Percentiles rank a stretch among this genome's conserved stretches.
Conservation (phyloP, 2,797 vertebrate genomes). For the Muscicapa comitata region DNA sequence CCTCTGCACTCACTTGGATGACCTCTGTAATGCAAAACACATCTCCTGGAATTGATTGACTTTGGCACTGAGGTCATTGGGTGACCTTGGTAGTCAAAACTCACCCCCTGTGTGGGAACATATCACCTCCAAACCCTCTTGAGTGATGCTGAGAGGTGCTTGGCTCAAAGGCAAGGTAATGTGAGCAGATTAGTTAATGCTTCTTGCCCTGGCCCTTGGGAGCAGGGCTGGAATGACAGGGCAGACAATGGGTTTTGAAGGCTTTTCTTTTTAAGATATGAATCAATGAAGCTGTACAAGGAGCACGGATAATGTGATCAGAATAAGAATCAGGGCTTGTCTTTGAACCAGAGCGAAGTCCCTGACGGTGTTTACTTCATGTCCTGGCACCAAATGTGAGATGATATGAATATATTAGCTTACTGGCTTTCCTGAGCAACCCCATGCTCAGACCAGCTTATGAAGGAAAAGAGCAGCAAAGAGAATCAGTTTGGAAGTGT, state of each 20-base stretch:
- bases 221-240: conserved; percentile 29
- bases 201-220: conserved; percentile 48
- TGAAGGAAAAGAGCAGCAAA: conserved; percentile 34
- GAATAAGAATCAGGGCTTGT: conserved; percentile 60
- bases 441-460: conserved; percentile 7
- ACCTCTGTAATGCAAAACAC: background rate
- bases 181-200: conserved; percentile 57
- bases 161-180: conserved; percentile 48
- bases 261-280: conserved; percentile 65
- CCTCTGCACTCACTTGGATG: background rate
- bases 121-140: conserved; percentile 6
- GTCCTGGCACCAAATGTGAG: conserved; percentile 48
- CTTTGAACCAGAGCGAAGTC: conserved; percentile 57
- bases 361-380: conserved; percentile 60
- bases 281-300: conserved; percentile 57
- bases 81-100: background rate
- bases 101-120: fast-evolving
- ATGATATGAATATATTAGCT: conserved; percentile 56
- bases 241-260: conserved; percentile 61
- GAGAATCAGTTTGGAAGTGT: conserved; percentile 15
- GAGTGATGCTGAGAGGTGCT: conserved; percentile 1
- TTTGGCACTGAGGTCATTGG: background rate
- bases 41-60: background rate
- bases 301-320: conserved; percentile 46
- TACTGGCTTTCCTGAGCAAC: conserved; percentile 44